Percentiles rank a stretch among this genome's conserved stretches.
phyloP scores from a whole-genome alignment of 2,113 vertebrate species.

The Stercorarius parasiticus region DNA sequence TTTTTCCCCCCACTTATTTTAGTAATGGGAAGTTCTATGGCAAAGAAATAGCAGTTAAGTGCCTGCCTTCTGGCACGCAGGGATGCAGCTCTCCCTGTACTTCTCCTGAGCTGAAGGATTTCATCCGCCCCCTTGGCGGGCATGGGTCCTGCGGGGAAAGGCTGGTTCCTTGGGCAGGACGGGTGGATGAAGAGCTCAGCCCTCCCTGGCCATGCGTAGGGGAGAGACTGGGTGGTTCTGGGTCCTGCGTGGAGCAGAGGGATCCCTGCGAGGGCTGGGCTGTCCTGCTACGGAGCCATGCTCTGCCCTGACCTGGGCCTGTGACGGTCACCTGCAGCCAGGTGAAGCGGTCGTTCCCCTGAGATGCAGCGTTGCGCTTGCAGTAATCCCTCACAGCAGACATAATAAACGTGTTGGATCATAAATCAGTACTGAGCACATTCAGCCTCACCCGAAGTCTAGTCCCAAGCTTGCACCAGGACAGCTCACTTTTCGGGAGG shows the following conservation, averaged over 20 bases:
- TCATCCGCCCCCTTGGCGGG: not conserved
- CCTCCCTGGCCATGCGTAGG: accelerated
- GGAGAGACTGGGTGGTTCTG: not conserved
- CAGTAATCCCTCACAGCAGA: not conserved
- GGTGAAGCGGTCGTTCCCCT: not conserved
- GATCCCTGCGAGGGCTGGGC: not conserved
- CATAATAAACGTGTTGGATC: accelerated
- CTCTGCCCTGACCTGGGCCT: not conserved
- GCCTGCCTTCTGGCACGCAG: not conserved
- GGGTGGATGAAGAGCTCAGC: not conserved
- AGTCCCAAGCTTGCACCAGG: not conserved
- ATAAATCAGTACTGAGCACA: not conserved
- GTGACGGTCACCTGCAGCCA: not conserved
- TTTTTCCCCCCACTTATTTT: not conserved
- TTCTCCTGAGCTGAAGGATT: not conserved
- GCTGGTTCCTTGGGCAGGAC: not conserved
- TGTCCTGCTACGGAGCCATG: accelerated
- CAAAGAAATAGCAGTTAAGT: not conserved
- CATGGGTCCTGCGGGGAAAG: accelerated
- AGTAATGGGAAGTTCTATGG: not conserved
- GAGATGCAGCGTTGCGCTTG: not conserved
- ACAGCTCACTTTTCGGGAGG: not conserved
- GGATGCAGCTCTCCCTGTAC: not conserved
- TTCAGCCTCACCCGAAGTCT: not conserved
- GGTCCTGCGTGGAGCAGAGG: not conserved